Evolutionary conservation across 2,797 vertebrate genomes (phyloP), one percentile per base, ranked within the genome.

Genomic region (Chiroxiphia lanceolata): DNA sequence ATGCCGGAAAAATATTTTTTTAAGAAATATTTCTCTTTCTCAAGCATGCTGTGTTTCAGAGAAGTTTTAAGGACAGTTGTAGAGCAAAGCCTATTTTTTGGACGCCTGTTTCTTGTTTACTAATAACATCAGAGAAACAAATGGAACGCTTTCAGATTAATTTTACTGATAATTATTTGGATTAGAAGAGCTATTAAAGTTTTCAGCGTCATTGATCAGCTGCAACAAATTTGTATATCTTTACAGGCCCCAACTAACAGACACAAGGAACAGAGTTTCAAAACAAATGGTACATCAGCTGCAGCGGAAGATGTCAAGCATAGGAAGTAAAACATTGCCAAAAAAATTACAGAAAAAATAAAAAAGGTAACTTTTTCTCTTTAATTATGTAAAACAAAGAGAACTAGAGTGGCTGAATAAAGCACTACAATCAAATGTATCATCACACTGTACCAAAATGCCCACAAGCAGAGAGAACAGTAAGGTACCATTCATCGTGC

Each of bases 1-100:
- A 94, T 76, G 61, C 67, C 72, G 42, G 34, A 80, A 93, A 87
- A 97, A 75, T 80, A 67, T 57, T 89, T 94, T 94, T 95, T 91
- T 91, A 78, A 89, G 78, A 79, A 83, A 86, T 31, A 74, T 67
- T 93, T 92, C 69, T 94, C 53, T 95, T 93, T 90, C 92, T 84
- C 67, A 92, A 92, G 71, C 33, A 50, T 68, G 44, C 50, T 51
- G 38, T 42, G 33, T 36, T 89, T 96, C 88, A 89, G 84, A 75
- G 59, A 67, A 54, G 44, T 79, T 80, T 82, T 60, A 67, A 79
- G 33, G 79, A 87, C 64, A 72, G 13, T 44, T 82, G 44, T 64
- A 75, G 36, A 87, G 40, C 34, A 79, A 75, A 65, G 72, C 1
- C 29, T 53, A 22, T 1, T 45, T 91, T 88, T 70, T 57, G 4